A percentile compares a stretch with the other conserved stretches of the same genome.
phyloP scores from a whole-genome alignment of 2,113 vertebrate genomes.

The Phylloscopus whistleri region DNA sequence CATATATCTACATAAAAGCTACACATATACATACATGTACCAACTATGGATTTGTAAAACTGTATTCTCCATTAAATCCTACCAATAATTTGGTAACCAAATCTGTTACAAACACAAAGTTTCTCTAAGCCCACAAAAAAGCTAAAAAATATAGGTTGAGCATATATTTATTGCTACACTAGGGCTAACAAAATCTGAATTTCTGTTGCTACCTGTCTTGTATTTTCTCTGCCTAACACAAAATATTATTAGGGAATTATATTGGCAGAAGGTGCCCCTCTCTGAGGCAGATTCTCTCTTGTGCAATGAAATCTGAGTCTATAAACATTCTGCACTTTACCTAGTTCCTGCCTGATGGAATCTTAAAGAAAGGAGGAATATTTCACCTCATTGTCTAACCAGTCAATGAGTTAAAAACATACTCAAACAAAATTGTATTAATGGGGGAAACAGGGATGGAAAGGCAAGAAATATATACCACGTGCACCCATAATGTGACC shows the following conservation, averaged over 20 bases:
- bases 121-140: neutral
- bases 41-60: neutral
- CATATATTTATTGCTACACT: neutral
- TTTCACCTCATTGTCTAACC: neutral
- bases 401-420: neutral
- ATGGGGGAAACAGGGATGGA: neutral
- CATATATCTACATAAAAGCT: neutral
- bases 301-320: neutral
- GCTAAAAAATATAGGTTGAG: neutral
- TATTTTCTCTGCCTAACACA: neutral
- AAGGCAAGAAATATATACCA: neutral
- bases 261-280: neutral
- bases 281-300: neutral
- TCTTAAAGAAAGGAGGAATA: neutral
- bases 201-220: neutral
- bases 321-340: neutral
- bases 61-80: neutral
- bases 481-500: fast-evolving
- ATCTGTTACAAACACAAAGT: neutral
- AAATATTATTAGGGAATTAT: neutral
- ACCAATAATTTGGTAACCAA: neutral
- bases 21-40: neutral
- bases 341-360: neutral
- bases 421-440: neutral
- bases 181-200: neutral